These are phyloP conservation scores for Prolemur simus DNA, from an alignment of 2,113 vertebrate genomes.

Conservation along the genomic window DNA sequence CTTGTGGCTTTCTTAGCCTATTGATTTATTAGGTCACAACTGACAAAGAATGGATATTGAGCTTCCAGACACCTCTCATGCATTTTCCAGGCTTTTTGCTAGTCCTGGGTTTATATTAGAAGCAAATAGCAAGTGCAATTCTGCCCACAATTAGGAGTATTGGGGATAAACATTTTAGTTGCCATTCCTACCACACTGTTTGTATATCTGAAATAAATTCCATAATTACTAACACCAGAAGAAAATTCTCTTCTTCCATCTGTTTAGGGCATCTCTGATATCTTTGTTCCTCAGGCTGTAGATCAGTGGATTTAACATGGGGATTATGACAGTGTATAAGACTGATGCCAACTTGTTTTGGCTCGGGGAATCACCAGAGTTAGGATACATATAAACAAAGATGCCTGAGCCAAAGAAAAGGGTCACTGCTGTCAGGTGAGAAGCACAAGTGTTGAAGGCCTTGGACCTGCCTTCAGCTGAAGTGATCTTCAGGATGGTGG, in stretches of 20 bases:
- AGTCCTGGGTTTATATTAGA: not conserved
- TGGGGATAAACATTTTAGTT: not conserved
- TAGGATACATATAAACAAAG: conserved; percentile 60
- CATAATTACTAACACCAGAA: not conserved
- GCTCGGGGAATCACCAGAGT: not conserved
- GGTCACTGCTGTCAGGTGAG: conserved; percentile 59
- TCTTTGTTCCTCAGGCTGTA: conserved; percentile 61
- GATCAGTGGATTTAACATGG: conserved; percentile 62
- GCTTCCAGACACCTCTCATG: not conserved
- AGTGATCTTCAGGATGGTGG: conserved; percentile 52
- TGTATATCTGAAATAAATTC: not conserved
- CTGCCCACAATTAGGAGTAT: not conserved
- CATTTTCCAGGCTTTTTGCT: not conserved
- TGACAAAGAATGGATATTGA: not conserved
- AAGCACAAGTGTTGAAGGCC: conserved; percentile 66
- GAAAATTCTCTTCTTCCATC: not conserved
- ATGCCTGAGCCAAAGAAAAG: conserved; percentile 61
- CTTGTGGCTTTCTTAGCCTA: not conserved
- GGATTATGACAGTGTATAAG: conserved; percentile 54
- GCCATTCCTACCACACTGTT: not conserved
- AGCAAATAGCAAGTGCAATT: not conserved
- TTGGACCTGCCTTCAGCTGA: conserved; percentile 53
- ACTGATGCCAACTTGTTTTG: conserved; percentile 52
- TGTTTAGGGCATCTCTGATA: conserved; percentile 49
- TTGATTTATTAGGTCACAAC: not conserved